Conservation (phyloP, 1,140 invertebrate species). For the Eumaeus atala region DNA sequence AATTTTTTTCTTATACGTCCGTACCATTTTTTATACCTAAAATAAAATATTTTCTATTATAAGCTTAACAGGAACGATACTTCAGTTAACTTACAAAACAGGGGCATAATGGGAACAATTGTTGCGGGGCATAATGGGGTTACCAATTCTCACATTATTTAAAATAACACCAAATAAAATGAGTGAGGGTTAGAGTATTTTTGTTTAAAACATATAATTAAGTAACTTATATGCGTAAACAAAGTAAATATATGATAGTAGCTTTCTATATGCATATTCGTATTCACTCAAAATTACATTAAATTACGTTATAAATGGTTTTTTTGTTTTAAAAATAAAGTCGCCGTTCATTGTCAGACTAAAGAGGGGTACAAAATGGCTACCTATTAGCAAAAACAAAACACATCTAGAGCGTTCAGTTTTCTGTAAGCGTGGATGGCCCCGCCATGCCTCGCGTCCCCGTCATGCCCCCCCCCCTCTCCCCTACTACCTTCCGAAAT, state of each 20-base stretch:
- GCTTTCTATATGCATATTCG: conserved; percentile 8
- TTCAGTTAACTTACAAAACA: no score
- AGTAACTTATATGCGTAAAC: not conserved
- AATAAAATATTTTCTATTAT: conserved; percentile 13
- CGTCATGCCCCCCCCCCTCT: no score
- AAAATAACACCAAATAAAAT: conserved; percentile 9
- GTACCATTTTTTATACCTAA: conserved; percentile 26
- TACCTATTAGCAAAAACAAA: no score
- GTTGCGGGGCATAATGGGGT: conserved; percentile 19
- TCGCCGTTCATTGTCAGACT: no score
- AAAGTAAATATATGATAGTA: conserved; percentile 5
- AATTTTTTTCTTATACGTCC: conserved; percentile 25
- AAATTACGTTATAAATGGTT: conserved; percentile 2
- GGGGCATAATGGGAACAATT: conserved; percentile 18
- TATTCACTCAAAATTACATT: conserved; percentile 13
- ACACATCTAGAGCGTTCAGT: no score
- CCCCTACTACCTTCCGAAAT: no score
- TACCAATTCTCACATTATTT: conserved; percentile 16
- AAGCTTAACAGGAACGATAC: conserved; percentile 6
- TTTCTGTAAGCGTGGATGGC: no score
- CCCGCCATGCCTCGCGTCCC: no score
- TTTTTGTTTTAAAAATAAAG: conserved; percentile 1
- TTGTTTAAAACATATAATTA: conserved; percentile 12
- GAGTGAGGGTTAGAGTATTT: not conserved
- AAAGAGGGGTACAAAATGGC: no score